Conservation (phyloP, 2,113 vertebrate genomes). For the Lamprotornis superbus region DNA sequence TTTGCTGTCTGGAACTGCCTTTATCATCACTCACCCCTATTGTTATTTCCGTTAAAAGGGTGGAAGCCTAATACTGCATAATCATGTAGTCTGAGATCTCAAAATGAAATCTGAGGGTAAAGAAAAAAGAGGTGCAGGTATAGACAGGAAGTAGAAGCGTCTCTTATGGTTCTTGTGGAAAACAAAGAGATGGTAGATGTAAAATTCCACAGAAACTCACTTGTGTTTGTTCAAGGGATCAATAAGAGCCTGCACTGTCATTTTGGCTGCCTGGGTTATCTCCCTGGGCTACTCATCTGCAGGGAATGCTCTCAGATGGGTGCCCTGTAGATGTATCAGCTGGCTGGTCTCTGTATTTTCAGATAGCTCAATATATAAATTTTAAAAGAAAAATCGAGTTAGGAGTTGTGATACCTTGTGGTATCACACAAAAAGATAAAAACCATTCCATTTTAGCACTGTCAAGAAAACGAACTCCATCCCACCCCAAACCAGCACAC, state of each 20-base stretch:
- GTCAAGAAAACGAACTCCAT: not conserved
- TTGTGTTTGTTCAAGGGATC: not conserved
- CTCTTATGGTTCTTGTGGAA: not conserved
- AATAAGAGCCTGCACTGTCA: accelerated
- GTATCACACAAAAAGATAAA: not conserved
- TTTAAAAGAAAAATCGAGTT: not conserved
- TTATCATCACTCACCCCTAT: not conserved
- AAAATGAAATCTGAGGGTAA: not conserved
- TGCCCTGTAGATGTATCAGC: not conserved
- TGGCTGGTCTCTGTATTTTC: not conserved
- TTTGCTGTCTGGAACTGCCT: slow-evolving; percentile 6
- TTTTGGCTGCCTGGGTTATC: not conserved
- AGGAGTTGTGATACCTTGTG: not conserved
- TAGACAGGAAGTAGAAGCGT: not conserved
- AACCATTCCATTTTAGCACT: not conserved
- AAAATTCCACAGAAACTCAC: not conserved
- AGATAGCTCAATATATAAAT: not conserved
- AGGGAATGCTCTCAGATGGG: not conserved
- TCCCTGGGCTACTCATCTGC: not conserved
- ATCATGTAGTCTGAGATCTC: not conserved
- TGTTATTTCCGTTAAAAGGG: not conserved
- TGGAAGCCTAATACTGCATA: not conserved
- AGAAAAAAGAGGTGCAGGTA: not conserved
- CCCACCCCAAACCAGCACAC: not conserved
- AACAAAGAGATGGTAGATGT: not conserved